These are phyloP conservation scores for Limenitis camilla DNA, from an alignment of 2,888 invertebrate genomes.

Conservation along the genomic window DNA sequence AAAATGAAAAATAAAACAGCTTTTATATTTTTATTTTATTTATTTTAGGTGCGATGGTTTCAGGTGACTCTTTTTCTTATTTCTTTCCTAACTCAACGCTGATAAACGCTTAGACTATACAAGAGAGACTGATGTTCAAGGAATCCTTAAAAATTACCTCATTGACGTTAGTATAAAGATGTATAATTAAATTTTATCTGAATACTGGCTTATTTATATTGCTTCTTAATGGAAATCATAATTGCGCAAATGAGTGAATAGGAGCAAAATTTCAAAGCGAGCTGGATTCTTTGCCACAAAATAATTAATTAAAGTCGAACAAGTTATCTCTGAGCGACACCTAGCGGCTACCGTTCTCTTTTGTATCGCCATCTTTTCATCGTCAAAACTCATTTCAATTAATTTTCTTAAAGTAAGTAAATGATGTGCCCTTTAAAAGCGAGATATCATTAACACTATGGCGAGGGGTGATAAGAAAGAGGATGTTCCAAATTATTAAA, in stretches of 20 bases:
- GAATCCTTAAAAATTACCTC: not conserved
- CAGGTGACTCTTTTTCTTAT: no score
- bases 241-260: slow-evolving; percentile 51
- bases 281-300: slow-evolving; percentile 62
- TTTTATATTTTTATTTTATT: no score
- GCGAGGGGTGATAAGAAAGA: slow-evolving; percentile 30
- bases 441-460: slow-evolving; percentile 71
- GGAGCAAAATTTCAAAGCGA: slow-evolving; percentile 56
- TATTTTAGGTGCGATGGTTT: no score
- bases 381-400: slow-evolving; percentile 74
- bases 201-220: slow-evolving; percentile 30
- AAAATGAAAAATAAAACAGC: no score
- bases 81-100: no score
- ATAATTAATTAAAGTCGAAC: slow-evolving; percentile 71
- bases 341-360: slow-evolving; percentile 65
- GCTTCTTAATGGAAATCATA: slow-evolving; percentile 52
- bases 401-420: slow-evolving; percentile 73
- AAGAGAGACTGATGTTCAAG: not conserved
- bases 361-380: slow-evolving; percentile 70
- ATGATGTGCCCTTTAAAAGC: slow-evolving; percentile 71
- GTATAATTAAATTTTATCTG: slow-evolving; percentile 1
- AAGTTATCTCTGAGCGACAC: slow-evolving; percentile 71
- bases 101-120: no score
- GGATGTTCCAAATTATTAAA: slow-evolving; percentile 1
- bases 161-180: not conserved